Evolutionary conservation across 2,797 vertebrate genomes (phyloP), one percentile per base, ranked within the genome.

Genomic region (Enoplosus armatus): DNA sequence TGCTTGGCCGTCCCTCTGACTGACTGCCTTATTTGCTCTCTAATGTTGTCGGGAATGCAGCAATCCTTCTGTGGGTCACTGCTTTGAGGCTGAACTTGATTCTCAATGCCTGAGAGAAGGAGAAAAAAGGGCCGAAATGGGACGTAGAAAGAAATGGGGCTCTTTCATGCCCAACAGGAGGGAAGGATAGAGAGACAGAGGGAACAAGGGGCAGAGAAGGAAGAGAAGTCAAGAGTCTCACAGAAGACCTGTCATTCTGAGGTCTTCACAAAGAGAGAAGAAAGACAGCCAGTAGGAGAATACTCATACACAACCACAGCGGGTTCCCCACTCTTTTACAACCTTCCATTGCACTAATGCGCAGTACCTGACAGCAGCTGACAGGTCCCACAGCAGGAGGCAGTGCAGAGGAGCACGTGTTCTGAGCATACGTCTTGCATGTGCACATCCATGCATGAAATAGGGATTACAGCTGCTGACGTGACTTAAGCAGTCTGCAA

Each of bases 391-490:
- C 80, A 77, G 82, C 82, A 62, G 79, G 77, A 75, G 60, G 70
- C 66, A 15, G 71, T 8, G 62, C 65, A 81, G 54, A 80, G 45
- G 39, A 76, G 62, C 80, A 65, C 66, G 71, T 75, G 87, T 76
- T 55, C 58, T 66, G 22, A 29, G 66, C 75, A 79, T 70, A 58
- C 27, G 62, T 83, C 80, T 83, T 31, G 11, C 66, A 82, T 71
- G 66, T 65, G 81, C 56, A 86, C 83, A 80, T 37, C 35, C 76
- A 89, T 83, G 79, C 89, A 59, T 89, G 77, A 86, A 89, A 87
- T 75, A 50, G 8, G 22, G 39, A 75, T 73, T 80, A 47, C 47
- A 76, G 75, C 77, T 79, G 75, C 54, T 59, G 79, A 66, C 6
- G 14, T 70, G 80, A 80, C 67, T 54, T 11, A 48, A 71, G 61